Evolutionary conservation across 2,113 vertebrate genomes (phyloP).

Genomic region (Heterotilapia buettikoferi): DNA sequence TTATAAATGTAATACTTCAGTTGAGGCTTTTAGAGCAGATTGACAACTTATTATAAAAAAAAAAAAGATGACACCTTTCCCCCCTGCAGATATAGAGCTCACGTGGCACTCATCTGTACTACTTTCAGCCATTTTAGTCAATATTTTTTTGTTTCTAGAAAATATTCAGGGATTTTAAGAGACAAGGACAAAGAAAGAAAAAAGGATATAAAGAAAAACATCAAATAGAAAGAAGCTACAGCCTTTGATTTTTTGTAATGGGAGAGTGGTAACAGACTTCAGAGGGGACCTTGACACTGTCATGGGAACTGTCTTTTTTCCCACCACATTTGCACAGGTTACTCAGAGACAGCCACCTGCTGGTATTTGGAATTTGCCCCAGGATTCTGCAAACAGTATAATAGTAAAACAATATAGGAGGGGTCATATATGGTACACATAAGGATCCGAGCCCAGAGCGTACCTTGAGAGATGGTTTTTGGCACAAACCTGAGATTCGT

Average conservation of each 20-base stretch:
- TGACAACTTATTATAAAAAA: background rate
- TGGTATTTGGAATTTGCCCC: background rate
- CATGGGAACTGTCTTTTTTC: background rate
- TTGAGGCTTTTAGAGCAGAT: background rate
- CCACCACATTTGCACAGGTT: background rate
- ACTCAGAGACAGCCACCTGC: background rate
- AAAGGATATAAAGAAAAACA: background rate
- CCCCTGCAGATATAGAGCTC: background rate
- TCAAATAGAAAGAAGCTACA: background rate
- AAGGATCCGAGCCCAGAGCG: fast-evolving
- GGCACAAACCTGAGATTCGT: background rate
- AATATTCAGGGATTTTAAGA: background rate
- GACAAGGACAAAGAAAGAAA: background rate
- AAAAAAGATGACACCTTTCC: background rate
- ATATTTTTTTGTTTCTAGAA: background rate
- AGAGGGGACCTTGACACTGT: background rate
- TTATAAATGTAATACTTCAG: background rate
- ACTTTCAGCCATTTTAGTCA: background rate
- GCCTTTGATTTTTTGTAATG: background rate
- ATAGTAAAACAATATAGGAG: background rate
- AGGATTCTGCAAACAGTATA: background rate
- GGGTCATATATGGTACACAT: background rate
- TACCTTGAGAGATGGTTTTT: background rate
- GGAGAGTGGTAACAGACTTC: background rate
- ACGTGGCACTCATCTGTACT: background rate